Evolutionary conservation across 2,888 invertebrate species (phyloP), one percentile per base, ranked within the genome.

Genomic region (Ophioninae sp.): DNA sequence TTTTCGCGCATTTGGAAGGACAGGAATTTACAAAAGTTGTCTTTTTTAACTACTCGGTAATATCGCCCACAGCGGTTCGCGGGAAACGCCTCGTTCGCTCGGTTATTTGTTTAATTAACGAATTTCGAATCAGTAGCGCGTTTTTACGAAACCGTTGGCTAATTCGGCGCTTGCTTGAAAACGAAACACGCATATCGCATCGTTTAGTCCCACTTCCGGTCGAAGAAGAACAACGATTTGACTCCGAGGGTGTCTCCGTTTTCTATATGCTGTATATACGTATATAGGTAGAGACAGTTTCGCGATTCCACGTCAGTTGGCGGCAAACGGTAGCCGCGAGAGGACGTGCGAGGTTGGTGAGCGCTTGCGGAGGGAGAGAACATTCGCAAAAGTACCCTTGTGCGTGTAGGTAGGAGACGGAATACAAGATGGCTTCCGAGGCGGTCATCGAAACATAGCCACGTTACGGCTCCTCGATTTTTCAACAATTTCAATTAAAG

Each of bases 311-410:
- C 74, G 65, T 77, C 81, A 81, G 83, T 83, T 78, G 78, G 81
- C 83, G 69, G 74, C 74, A 78, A 83, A 78, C 74, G 78, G 83
- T 81, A 81, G 81, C 81, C 78, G 77, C 73, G 78, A 74, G 70
- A 64, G 59, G 69, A 78, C 44, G 10, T 7, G 21, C 17, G 59
- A 59, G 6, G 6, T 62, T 0, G 10, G 7, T 39, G n/a, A n/a
- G 21, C 17, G 37, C 39, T 1, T 6, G 37, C 20, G 1, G 5
- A 50, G 17, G 64, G 13, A 30, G 8, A 20, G 8, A 6, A 50
- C 21, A 59, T 59, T 20, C 30, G 37, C 41, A 61, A 56, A 56
- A 13, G 37, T 21, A n/a, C 65, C 13, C 50, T 20, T 37, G 72
- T 56, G 10, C 73, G 59, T 17, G 56, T 65, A 73, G n/a, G 59